Evolutionary conservation across 1,140 invertebrate genomes (phyloP).

Genomic region (Holotrichia oblita): DNA sequence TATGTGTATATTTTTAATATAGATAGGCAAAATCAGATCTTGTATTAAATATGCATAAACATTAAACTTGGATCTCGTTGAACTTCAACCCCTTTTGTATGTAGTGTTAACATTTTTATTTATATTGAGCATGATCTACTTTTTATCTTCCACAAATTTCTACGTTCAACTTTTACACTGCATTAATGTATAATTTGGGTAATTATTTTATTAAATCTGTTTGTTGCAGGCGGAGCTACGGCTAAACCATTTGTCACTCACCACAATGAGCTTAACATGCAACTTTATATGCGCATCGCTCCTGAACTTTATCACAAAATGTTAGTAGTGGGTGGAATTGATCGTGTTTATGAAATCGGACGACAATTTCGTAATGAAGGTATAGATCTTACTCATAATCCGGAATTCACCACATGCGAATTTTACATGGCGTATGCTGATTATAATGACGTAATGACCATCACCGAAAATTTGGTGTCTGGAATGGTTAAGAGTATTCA

Average conservation of each 20-base stretch:
- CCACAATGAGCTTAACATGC: slow-evolving; percentile 98
- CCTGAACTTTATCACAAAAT: slow-evolving; percentile 99
- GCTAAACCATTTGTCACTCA: slow-evolving; percentile 99
- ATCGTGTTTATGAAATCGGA: slow-evolving; percentile 97
- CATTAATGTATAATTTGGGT: too few species aligned
- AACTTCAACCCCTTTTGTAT: too few species aligned
- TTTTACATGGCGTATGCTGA: slow-evolving; percentile 99
- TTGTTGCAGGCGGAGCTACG: slow-evolving; percentile 87
- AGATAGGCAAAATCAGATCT: too few species aligned
- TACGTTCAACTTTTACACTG: too few species aligned
- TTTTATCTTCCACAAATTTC: too few species aligned
- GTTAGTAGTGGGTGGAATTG: slow-evolving; percentile 96
- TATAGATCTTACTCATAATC: slow-evolving; percentile 98
- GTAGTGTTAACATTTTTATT: too few species aligned
- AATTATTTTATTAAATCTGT: neutral
- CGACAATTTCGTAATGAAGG: slow-evolving; percentile 98
- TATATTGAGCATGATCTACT: too few species aligned
- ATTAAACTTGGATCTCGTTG: neutral
- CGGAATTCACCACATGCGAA: slow-evolving; percentile 99
- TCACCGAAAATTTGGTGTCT: slow-evolving; percentile 93
- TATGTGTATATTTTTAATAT: too few species aligned
- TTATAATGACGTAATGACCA: slow-evolving; percentile 93
- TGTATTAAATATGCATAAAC: too few species aligned
- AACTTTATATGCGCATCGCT: slow-evolving; percentile 97
- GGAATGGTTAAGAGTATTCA: slow-evolving; percentile 81